phyloP scores from a whole-genome alignment of 2,113 vertebrate species.

The Promerops cafer region DNA sequence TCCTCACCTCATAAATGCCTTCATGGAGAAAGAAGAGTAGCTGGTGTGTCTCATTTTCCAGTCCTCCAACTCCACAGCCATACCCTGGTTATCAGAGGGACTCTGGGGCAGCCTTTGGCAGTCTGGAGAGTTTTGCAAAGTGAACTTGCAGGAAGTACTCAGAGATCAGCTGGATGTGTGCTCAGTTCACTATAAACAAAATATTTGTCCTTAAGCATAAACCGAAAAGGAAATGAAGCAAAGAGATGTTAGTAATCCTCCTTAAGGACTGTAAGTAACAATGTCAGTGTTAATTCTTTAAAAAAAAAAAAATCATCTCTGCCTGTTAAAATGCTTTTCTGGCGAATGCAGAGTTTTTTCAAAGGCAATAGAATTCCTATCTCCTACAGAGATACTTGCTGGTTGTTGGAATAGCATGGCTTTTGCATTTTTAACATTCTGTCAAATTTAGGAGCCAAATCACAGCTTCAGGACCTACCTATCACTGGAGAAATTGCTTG shows the following conservation, averaged over 20 bases:
- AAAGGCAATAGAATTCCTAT: neutral
- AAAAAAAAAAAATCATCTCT: neutral
- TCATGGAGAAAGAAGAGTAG: neutral
- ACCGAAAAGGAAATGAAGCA: conserved; percentile 2
- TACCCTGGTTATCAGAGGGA: neutral
- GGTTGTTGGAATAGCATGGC: neutral
- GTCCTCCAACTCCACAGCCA: neutral
- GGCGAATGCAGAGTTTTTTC: neutral
- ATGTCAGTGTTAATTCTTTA: neutral
- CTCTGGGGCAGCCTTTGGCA: neutral
- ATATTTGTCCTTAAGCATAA: conserved; percentile 34
- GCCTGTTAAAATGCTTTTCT: neutral
- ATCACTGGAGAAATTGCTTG: neutral
- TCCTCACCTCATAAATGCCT: conserved; percentile 11
- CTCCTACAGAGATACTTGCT: neutral
- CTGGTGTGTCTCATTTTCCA: neutral
- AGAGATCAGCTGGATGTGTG: neutral
- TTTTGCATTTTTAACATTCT: neutral
- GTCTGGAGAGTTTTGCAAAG: fast-evolving
- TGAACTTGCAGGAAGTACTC: neutral
- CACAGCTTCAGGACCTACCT: neutral
- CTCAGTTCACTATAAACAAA: conserved; percentile 15
- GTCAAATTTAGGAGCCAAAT: neutral
- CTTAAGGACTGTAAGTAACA: neutral
- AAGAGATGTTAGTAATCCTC: neutral